These are phyloP conservation scores for Chrysaora quinquecirrha DNA, from an alignment of 30 jellyfish, hydroid and myxozoan species.

Conservation along the genomic window DNA sequence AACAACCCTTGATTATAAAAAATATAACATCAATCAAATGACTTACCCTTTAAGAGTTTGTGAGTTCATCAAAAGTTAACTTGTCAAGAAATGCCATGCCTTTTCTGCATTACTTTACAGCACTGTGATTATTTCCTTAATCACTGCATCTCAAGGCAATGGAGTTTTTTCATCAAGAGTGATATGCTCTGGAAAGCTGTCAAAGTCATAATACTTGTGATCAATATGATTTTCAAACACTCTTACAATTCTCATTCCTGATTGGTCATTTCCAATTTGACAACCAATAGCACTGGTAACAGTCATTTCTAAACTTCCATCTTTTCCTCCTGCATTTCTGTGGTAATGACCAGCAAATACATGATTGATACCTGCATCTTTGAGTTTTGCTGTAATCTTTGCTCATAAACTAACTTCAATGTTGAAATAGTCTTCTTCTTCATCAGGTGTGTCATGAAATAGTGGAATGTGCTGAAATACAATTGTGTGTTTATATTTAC, in stretches of 20 bases:
- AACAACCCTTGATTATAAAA: no score
- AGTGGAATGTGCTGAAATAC: slow-evolving; percentile 94
- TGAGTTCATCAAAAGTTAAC: no score
- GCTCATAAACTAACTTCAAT: slow-evolving; percentile 45
- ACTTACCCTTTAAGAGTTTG: no score
- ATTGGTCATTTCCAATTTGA: slow-evolving; percentile 84
- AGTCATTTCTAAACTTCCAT: slow-evolving; percentile 81
- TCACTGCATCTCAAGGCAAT: slow-evolving; percentile 55
- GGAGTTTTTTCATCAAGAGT: slow-evolving; percentile 19
- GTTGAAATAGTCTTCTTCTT: slow-evolving; percentile 90
- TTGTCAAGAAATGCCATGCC: no score
- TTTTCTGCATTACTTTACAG: no score
- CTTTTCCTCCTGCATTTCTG: slow-evolving; percentile 92
- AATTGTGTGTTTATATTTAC: slow-evolving; percentile 62
- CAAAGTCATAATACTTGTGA: slow-evolving; percentile 89
- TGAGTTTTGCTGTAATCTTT: slow-evolving; percentile 40
- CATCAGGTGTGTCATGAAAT: slow-evolving; percentile 77
- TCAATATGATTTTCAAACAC: slow-evolving; percentile 77
- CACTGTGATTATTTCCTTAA: no score
- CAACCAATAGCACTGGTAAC: slow-evolving; percentile 95
- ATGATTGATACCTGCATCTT: slow-evolving; percentile 77
- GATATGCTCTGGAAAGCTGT: slow-evolving; percentile 52
- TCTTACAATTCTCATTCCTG: slow-evolving; percentile 93
- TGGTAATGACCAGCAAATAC: slow-evolving; percentile 97
- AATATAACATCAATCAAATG: no score